Base-by-base conservation (phyloP, 2,888 invertebrate genomes). In the Lepidocyrtinus sp. region DNA sequence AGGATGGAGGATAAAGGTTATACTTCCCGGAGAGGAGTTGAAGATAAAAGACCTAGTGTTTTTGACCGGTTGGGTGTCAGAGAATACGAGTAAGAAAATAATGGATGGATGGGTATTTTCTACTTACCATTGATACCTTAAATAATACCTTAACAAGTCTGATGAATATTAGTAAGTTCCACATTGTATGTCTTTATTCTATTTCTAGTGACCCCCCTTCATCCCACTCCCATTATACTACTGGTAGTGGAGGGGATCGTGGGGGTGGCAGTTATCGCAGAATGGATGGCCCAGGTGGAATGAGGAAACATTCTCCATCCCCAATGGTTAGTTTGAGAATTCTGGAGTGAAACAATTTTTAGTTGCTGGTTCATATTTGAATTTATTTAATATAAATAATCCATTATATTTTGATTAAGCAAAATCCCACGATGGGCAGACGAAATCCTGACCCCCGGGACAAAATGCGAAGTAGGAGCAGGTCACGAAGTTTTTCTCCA, bases 51-150 rank as follows among this genome's bases (percentile, higher is more conserved):
- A 89, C 94, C 94, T 86, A 94, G 94, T 91, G 94, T 95, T 86
- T 95, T 95, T 90, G 94, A 94, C 90, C 92, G 94, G 87, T 91
- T 94, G 88, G 94, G 94, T 87, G 94, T 93, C 62, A 94, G 85
- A 21, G 73, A 85, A 82, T 85, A 81, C 27, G 78, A 70, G 83
- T 67, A 72, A 70, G 64, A 9, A 36, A 5, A 36, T 36, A 21
- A 21, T 25, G 61, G 21, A 24, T 15, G 50, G n/a, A 45, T 24
- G 62, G 25, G 19, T 2, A 24, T 17, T 17, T 19, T 1, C n/a
- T 25, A n/a, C n/a, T n/a, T n/a, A n/a, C 46, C 12, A 2, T 36
- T 68, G 27, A 75, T 45, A 21, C 1, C 15, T 24, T 65, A 17
- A 22, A 27, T 25, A 17, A 7, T 2, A 27, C 15, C 21, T 17